Evolutionary conservation across 2,113 vertebrate genomes (phyloP), one percentile per base, ranked within the genome.

Genomic region (Lates calcarifer): DNA sequence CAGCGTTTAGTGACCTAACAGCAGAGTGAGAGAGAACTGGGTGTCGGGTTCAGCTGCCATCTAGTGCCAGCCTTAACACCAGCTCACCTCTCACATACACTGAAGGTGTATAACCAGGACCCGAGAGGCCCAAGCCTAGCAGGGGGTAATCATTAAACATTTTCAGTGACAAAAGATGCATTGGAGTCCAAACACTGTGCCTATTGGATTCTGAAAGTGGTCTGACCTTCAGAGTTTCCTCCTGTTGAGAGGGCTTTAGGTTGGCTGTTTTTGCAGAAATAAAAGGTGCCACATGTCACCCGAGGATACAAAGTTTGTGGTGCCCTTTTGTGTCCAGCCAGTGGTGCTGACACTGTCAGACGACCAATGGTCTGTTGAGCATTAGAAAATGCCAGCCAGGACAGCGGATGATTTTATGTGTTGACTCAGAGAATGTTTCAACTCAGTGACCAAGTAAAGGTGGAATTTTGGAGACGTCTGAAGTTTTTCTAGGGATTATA

Each of bases 171-270:
- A 93, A 90, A 91, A 64, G 73, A 58, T 6, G 43, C 37, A 76
- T 14, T 43, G 74, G 53, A 82, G 78, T 66, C 47, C 41, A 69
- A 74, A 79, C 60, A 43, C 47, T 63, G 61, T 3, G 28, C 57
- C 69, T 53, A 68, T 68, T 26, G 76, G 83, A 71, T 66, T 75
- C 41, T 78, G 35, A 88, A 89, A 93, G 87, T 85, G 74, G 28
- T 83, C 62, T 91, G 92, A 93, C 92, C 92, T 93, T 94, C 90
- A 83, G 28, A 39, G 61, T 86, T 85, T 86, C 47, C 72, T 83
- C 71, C 80, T 51, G 79, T 76, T 67, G 72, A 75, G 67, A 67
- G 17, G 69, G 79, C 70, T 83, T 81, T 65, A 37, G 60, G 35
- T 75, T 1, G 39, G 61, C 64, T 33, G 39, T 53, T 82, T 75